Evolutionary conservation across 2,888 invertebrate genomes (phyloP), one percentile per base, ranked within the genome.

Genomic region (Choristoneura rosaceana): DNA sequence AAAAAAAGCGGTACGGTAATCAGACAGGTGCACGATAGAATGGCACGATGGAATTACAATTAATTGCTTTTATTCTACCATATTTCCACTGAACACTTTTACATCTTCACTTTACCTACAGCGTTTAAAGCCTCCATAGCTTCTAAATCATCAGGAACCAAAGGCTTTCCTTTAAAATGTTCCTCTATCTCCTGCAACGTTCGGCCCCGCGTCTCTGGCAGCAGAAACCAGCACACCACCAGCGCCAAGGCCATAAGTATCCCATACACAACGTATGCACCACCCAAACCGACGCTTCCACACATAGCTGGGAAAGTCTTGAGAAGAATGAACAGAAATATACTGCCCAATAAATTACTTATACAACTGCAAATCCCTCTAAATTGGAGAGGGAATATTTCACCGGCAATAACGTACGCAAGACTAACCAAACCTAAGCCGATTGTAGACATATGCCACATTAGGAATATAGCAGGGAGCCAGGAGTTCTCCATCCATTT

Each of bases 321-420:
- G 14, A 75, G n/a, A 1, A 69, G 5, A 0, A 68, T 15, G 10
- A 75, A 70, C 25, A 47, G 9, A 2, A 34, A 0, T 4, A 45
- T 1, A 9, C 47, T n/a, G 10, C 25, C 12, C 7, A n/a, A 33
- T 1, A 63, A 3, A 8, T 34, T 25, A 25, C 63, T 73, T n/a
- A 76, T 58, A 10, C 73, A 67, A 1, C 74, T 71, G 14, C 95
- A 70, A 7, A 58, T 34, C n/a, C 62, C 66, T 45, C 66, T 67
- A 33, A 70, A 50, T 5, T 63, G 55, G 25, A 75, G 55, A 2
- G 75, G 75, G 59, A 75, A 75, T 12, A 75, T 52, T 15, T 75
- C 75, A 3, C 75, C 74, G 5, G n/a, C 17, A 3, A 75, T 59
- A 4, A 70, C 62, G 61, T 52, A 70, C 2, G 58, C 12, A 3